These are phyloP conservation scores for Diabrotica undecimpunctata DNA, from an alignment of 1,140 invertebrate genomes.

Conservation along the genomic window DNA sequence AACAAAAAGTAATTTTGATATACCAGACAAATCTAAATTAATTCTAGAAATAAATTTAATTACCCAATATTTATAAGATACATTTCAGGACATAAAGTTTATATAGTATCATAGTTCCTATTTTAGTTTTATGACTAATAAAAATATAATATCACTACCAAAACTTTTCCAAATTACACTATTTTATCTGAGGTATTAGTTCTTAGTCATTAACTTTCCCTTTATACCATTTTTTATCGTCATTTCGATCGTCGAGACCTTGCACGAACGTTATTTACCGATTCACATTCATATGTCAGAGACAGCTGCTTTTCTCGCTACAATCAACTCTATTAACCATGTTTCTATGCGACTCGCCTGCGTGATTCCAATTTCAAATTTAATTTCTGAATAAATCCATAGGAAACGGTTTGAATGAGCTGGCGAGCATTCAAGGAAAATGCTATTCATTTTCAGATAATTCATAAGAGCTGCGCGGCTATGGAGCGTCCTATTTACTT, in stretches of 20 bases:
- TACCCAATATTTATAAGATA: too few species aligned
- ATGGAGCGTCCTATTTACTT: not conserved
- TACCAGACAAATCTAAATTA: too few species aligned
- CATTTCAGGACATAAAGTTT: too few species aligned
- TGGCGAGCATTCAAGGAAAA: constrained; percentile 1
- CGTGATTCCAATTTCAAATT: constrained; percentile 2
- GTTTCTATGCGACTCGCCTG: not conserved
- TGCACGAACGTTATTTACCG: constrained; percentile 2
- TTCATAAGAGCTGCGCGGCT: not conserved
- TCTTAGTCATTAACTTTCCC: not conserved
- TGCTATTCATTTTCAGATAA: constrained; percentile 1
- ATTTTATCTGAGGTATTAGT: too few species aligned
- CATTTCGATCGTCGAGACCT: not conserved
- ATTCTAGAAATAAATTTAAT: too few species aligned
- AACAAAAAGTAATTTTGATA: too few species aligned
- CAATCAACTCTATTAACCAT: not conserved
- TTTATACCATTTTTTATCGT: not conserved
- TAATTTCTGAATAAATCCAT: constrained; percentile 3
- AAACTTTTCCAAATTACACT: too few species aligned
- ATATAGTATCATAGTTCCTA: too few species aligned
- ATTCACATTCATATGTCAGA: constrained; percentile 2
- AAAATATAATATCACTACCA: too few species aligned
- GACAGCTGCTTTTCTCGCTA: not conserved
- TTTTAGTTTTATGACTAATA: too few species aligned
- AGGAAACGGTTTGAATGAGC: constrained; percentile 1